Evolutionary conservation across 2,888 invertebrate genomes (phyloP).

Genomic region (Rhamnusium bicolor): DNA sequence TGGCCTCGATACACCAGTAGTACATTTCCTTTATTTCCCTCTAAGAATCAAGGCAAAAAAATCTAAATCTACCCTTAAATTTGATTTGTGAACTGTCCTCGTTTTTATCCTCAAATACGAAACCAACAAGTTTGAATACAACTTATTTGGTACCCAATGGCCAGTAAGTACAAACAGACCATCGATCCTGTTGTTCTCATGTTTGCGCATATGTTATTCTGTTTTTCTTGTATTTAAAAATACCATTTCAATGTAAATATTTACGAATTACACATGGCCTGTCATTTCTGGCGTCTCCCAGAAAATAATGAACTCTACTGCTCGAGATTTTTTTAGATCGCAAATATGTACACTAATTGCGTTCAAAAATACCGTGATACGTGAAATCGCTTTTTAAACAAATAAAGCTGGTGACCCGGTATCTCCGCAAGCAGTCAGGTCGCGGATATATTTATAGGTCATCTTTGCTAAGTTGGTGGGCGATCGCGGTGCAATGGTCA

Average conservation of each 20-base stretch:
- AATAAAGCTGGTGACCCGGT: constrained; percentile 24
- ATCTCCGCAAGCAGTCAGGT: constrained; percentile 24
- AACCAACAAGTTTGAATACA: too few species aligned
- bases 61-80: too few species aligned
- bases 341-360: background rate
- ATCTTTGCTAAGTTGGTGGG: constrained; percentile 22
- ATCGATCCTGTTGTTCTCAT: background rate
- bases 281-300: background rate
- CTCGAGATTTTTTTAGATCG: background rate
- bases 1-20: too few species aligned
- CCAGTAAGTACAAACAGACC: background rate
- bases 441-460: constrained; percentile 34
- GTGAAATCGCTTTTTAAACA: background rate
- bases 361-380: background rate
- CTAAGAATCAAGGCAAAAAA: too few species aligned
- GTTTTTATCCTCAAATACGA: too few species aligned
- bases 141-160: too few species aligned
- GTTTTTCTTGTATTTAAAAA: background rate
- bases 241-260: constrained; percentile 12
- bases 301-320: background rate
- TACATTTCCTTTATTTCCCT: too few species aligned
- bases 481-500: constrained; percentile 28
- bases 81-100: too few species aligned
- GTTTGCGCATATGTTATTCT: background rate
- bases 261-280: background rate